Conservation (phyloP, 2,888 invertebrate species). For the Crocallis elinguaria region DNA sequence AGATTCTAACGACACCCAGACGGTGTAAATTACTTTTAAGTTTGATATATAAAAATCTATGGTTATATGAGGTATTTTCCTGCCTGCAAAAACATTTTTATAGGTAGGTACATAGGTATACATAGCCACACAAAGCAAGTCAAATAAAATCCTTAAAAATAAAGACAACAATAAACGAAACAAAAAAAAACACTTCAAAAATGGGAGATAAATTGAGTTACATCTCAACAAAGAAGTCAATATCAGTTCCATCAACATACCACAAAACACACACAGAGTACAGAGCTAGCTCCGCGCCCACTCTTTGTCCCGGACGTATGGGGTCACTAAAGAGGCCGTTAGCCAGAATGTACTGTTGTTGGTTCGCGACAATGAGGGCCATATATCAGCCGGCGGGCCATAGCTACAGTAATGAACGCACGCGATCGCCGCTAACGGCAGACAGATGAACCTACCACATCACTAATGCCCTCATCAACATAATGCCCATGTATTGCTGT, state of each 20-base stretch:
- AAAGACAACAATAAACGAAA: too few species aligned
- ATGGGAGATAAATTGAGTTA: too few species aligned
- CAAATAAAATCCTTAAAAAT: too few species aligned
- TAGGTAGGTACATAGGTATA: too few species aligned
- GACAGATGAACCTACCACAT: slow-evolving; percentile 50
- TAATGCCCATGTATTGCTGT: slow-evolving; percentile 33
- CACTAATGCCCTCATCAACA: slow-evolving; percentile 56
- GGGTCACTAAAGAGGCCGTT: slow-evolving; percentile 64
- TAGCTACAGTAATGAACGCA: slow-evolving; percentile 57
- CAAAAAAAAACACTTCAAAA: too few species aligned
- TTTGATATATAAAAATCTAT: too few species aligned
- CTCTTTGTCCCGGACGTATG: slow-evolving; percentile 50
- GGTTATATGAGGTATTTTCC: too few species aligned
- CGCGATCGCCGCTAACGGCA: slow-evolving; percentile 47
- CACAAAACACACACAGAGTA: not conserved
- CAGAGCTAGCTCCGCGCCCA: slow-evolving; percentile 1
- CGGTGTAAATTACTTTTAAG: too few species aligned
- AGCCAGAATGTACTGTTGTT: slow-evolving; percentile 72
- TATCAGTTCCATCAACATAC: not conserved
- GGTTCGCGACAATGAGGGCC: slow-evolving; percentile 73
- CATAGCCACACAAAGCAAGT: too few species aligned
- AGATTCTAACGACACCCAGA: too few species aligned
- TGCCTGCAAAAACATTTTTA: too few species aligned
- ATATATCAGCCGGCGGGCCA: slow-evolving; percentile 65
- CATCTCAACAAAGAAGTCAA: not conserved